Conservation (phyloP, 2,113 vertebrate species). For the Apus apus region DNA sequence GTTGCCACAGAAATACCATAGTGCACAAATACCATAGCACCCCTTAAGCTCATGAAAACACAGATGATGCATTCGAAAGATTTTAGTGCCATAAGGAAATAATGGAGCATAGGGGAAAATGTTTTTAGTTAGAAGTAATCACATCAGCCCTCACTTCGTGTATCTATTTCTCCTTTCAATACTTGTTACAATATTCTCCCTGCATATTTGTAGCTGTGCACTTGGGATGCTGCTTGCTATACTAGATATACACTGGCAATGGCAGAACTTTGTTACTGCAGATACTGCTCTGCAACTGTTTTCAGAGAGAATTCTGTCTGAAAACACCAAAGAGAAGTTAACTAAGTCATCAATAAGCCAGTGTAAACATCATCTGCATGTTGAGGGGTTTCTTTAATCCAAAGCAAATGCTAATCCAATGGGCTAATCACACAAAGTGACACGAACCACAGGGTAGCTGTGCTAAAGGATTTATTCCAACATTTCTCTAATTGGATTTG, state of each 20-base stretch:
- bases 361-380: constrained; percentile 8
- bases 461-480: background rate
- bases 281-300: background rate
- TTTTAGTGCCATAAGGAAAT: background rate
- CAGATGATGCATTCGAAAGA: background rate
- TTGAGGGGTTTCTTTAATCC: background rate
- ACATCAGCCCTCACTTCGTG: background rate
- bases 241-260: background rate
- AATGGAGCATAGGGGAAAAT: background rate
- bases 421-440: background rate
- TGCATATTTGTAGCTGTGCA: background rate
- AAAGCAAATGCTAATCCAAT: constrained; percentile 13
- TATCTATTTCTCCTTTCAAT: background rate
- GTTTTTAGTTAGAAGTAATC: background rate
- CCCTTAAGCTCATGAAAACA: background rate
- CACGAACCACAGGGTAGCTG: background rate
- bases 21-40: too few relatives aligned
- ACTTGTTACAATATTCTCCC: background rate
- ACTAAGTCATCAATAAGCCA: background rate
- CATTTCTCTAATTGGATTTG: constrained; percentile 8
- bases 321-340: background rate
- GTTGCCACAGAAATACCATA: background rate
- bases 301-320: background rate
- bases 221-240: background rate
- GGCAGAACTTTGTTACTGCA: background rate